Base-by-base conservation (phyloP, 2,113 vertebrate species). In the Pseudorasbora parva region DNA sequence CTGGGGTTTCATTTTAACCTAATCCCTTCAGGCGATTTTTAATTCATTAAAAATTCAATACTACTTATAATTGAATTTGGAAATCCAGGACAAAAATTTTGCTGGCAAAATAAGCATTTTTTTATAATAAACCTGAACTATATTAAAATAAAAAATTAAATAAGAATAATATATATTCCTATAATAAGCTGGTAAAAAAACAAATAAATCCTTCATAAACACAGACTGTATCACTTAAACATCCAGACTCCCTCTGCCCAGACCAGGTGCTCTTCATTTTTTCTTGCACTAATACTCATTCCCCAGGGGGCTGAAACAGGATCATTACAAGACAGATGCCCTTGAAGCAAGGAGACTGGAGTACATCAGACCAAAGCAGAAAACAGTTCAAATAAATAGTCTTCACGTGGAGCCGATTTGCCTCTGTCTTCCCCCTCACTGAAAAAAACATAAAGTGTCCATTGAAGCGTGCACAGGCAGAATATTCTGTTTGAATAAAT, bases 401-500 rank as follows among this genome's bases (percentile, higher is more conserved):
- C 37, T 69, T 75, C 54, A 5, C 17, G 45, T 9, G 17, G 19
- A 56, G 37, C 4, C 3, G 11, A 66, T 45, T 19, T 45, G 23
- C 37, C 66, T 77, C 30, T 59, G 56, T 79, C 66, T 78, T 60
- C n/a, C 33, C 72, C 41, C 9, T 8, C 17, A 82, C n/a, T 59
- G 47, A 33, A 45, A 71, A n/a, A 19, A 30, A 15, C 62, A 41
- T 47, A 49, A 64, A 60, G 30, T 23, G 51, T 60, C 57, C 82
- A 77, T 0, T 78, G 62, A 78, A 84, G 76, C 62, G n/a, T 81
- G 75, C 45, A 76, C 15, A 7, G 71, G 54, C 64, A 54, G 68
- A 68, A 59, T 73, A 80, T 75, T 41, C 60, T 19, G 27, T 56
- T 81, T 87, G 83, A 82, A 87, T 87, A 82, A 84, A 71, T 84